Percentiles rank a stretch among this genome's conserved stretches.
Evolutionary conservation across 2,797 vertebrate genomes (phyloP).

Genomic region (Dallia pectoralis): DNA sequence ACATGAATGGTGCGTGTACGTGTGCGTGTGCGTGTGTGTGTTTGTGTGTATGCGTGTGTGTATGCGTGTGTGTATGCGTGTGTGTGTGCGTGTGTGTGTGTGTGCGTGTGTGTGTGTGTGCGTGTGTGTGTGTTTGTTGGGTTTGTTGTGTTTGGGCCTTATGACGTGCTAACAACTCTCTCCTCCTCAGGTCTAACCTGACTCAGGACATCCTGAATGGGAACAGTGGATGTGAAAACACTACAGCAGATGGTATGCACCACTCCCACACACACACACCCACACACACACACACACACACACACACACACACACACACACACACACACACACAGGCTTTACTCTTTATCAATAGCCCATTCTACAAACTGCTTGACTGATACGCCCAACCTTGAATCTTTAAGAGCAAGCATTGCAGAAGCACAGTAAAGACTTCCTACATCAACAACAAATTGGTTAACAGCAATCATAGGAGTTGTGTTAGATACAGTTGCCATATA

Average conservation of each 20-base stretch:
- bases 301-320: background rate
- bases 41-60: conserved; percentile 29
- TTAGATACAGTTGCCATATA: background rate
- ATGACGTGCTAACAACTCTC: conserved; percentile 13
- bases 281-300: background rate
- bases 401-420: too few relatives aligned
- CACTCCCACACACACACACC: background rate
- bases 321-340: background rate
- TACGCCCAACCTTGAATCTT: too few relatives aligned
- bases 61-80: conserved; percentile 26
- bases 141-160: too few relatives aligned
- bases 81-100: conserved; percentile 28
- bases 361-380: too few relatives aligned
- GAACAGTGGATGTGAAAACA: conserved; percentile 79
- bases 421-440: background rate
- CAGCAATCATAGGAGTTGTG: background rate
- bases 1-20: conserved; percentile 23
- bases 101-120: conserved; percentile 26
- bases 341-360: too few relatives aligned
- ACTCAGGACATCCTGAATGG: conserved; percentile 85
- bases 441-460: background rate
- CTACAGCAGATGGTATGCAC: conserved; percentile 64
- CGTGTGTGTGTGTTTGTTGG: conserved; percentile 28
- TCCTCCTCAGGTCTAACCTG: conserved; percentile 72
- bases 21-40: conserved; percentile 25